phyloP scores from a whole-genome alignment of 2,888 invertebrate genomes.

The Athalia circularis region DNA sequence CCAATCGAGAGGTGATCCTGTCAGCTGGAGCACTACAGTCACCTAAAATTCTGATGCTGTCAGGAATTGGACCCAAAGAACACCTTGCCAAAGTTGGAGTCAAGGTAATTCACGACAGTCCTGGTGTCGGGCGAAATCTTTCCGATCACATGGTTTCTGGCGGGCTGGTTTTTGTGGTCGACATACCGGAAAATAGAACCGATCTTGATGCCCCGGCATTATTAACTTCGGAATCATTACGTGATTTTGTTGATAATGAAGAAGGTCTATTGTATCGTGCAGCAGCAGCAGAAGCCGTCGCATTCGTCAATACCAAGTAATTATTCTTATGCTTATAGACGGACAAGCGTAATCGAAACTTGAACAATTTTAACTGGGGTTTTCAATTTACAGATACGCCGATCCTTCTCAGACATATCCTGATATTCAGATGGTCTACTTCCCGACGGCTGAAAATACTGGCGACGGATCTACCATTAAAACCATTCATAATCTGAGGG shows the following conservation, averaged over 20 bases:
- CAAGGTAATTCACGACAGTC: constrained; percentile 78
- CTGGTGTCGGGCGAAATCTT: constrained; percentile 87
- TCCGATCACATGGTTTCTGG: constrained; percentile 90
- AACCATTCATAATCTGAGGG: constrained; percentile 80
- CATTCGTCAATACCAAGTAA: constrained; percentile 83
- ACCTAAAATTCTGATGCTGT: constrained; percentile 90
- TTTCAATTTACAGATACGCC: constrained; percentile 74
- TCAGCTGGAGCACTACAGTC: constrained; percentile 90
- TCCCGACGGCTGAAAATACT: constrained; percentile 84
- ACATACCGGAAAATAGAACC: constrained; percentile 76
- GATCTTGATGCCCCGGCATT: constrained; percentile 76
- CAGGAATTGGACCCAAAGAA: constrained; percentile 84
- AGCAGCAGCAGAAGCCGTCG: constrained; percentile 87
- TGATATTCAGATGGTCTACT: constrained; percentile 86
- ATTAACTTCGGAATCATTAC: constrained; percentile 78
- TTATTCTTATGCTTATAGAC: constrained; percentile 35
- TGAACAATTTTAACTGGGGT: background rate
- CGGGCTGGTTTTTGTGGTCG: constrained; percentile 81
- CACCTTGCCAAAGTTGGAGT: constrained; percentile 80
- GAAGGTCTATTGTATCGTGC: constrained; percentile 84
- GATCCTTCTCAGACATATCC: constrained; percentile 81
- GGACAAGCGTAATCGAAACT: too few relatives aligned
- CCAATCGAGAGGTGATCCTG: constrained; percentile 85
- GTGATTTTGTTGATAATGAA: constrained; percentile 79
- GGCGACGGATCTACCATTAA: constrained; percentile 87